Conservation (phyloP, 2,797 vertebrate genomes). For the Pteronotus mesoamericanus region DNA sequence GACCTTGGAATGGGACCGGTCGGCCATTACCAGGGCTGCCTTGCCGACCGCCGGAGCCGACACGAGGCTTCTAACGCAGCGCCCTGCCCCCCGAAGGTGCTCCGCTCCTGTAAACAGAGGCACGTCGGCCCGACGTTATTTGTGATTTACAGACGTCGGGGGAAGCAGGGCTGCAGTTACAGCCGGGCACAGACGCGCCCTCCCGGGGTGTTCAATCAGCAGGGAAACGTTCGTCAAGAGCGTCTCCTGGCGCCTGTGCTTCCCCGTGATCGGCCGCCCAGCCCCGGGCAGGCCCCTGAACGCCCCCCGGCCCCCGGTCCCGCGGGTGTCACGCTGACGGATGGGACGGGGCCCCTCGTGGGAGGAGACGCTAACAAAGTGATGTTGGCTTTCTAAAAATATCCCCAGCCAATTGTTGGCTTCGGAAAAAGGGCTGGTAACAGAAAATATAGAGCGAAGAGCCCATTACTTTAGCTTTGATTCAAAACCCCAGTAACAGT, state of each 20-base stretch:
- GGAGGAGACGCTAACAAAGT: background rate
- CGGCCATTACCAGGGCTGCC: accelerated
- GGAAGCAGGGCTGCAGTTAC: background rate
- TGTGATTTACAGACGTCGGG: background rate
- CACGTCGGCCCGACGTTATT: accelerated
- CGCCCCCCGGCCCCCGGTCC: accelerated
- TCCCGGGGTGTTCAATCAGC: background rate
- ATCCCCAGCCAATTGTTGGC: background rate
- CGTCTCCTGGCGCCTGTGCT: accelerated
- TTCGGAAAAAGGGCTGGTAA: background rate
- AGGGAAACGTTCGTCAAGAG: accelerated
- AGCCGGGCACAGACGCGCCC: background rate
- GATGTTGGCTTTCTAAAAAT: background rate
- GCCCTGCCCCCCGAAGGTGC: accelerated
- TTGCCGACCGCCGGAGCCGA: accelerated
- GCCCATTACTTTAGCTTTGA: background rate
- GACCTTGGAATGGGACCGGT: accelerated
- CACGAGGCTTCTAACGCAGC: too few species aligned
- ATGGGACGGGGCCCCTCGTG: background rate
- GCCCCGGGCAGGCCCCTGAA: accelerated
- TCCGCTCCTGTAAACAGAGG: background rate
- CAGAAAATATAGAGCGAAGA: background rate
- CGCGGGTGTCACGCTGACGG: accelerated
- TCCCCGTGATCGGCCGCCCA: background rate
- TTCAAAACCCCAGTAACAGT: background rate